Percentiles rank a stretch among this genome's conserved stretches.
These are phyloP conservation scores for Chaetodon trifascialis DNA, from an alignment of 2,113 vertebrate species.

Conservation along the genomic window DNA sequence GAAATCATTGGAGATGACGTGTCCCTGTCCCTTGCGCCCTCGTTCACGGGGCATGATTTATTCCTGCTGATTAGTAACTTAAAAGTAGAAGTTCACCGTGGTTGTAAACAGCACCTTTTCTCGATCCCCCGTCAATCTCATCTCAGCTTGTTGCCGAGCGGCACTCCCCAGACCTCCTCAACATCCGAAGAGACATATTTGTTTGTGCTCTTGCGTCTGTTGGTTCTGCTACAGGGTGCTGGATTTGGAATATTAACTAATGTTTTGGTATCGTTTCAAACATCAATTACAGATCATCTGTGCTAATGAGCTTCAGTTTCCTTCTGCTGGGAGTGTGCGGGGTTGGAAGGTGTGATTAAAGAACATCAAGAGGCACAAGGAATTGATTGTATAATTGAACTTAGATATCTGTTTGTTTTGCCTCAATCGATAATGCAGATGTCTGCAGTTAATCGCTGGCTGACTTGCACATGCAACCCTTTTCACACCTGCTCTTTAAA, in stretches of 20 bases:
- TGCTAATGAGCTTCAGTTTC: constrained; percentile 68
- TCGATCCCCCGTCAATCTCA: constrained; percentile 39
- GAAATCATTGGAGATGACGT: constrained; percentile 11
- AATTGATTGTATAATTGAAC: constrained; percentile 62
- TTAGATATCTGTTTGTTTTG: constrained; percentile 55
- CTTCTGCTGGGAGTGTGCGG: constrained; percentile 47
- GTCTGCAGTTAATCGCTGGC: constrained; percentile 16
- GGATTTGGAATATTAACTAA: constrained; percentile 74
- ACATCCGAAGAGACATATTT: constrained; percentile 63
- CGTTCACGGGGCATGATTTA: constrained; percentile 7
- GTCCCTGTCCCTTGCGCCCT: constrained; percentile 9
- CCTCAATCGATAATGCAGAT: constrained; percentile 33
- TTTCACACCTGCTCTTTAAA: constrained; percentile 9
- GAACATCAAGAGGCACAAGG: constrained; percentile 51
- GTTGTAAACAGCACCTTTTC: constrained; percentile 49
- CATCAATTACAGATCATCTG: constrained; percentile 73
- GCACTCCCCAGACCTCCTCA: constrained; percentile 42
- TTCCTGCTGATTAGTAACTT: constrained; percentile 12
- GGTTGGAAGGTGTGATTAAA: constrained; percentile 57
- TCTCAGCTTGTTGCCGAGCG: constrained; percentile 36
- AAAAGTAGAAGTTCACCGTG: constrained; percentile 17
- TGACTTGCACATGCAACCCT: constrained; percentile 16
- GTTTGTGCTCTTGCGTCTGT: constrained; percentile 53
- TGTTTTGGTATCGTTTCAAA: constrained; percentile 66
- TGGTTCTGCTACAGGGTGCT: constrained; percentile 50